Evolutionary conservation across 2,113 vertebrate genomes (phyloP), one percentile per base, ranked within the genome.

Genomic region (Neodon shergylaensis): DNA sequence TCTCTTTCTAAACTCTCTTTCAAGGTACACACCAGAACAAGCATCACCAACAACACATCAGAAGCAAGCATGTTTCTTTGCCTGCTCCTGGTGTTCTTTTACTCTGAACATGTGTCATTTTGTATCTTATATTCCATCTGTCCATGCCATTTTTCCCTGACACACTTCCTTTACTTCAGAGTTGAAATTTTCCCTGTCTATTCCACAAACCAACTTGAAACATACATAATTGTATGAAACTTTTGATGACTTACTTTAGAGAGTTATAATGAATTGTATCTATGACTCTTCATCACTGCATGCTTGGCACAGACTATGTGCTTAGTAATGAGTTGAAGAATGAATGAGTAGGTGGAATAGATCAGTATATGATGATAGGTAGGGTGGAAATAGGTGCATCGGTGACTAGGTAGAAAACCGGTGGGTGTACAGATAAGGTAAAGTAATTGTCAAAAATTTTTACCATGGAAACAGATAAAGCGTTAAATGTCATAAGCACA

Each of bases 301-400:
- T 88, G 3, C 19, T 77, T 95, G n/a, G 12, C 36, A 54, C 4
- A 68, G n/a, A 52, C 63, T 84, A 88, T 94, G 4, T 77, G 58
- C 22, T 96, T 33, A 47, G 24, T 31, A 88, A 65, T 94, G 73
- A 90, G 39, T n/a, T 95, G 8, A 76, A 89, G 44, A 87, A 92
- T 58, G 16, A 84, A 42, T 36, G 13, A 89, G 39, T 76, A 66
- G 21, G 58, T 58, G 14, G 63, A 39, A 58, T 44, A 28, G 44
- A 88, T 91, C 66, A 63, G 13, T 70, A 58, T 24, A 21, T 54
- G 31, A 88, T 63, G 65, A 90, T 63, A 22, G 72, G 36, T 87
- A 3, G 33, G 66, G 58, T 78, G 26, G 83, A 92, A 91, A 92
- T n/a, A 73, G 39, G 28, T 83, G 17, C 78, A 26, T 33, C 2